These are phyloP conservation scores for Notocelia uddmanniana DNA, from an alignment of 2,888 invertebrate genomes.

Conservation along the genomic window DNA sequence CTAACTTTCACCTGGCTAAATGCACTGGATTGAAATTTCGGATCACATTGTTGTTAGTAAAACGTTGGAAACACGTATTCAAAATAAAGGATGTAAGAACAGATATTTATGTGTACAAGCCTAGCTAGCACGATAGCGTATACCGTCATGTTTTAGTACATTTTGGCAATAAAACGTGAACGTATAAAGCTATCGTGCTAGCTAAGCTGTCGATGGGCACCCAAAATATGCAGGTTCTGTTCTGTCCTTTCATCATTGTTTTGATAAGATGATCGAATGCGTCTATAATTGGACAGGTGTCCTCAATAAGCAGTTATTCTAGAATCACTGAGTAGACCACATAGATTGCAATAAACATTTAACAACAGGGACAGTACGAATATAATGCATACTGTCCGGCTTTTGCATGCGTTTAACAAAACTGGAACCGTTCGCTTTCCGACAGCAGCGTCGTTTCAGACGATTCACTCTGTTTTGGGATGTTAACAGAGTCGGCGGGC, in stretches of 20 bases:
- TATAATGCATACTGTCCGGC: constrained; percentile 11
- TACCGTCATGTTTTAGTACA: too few relatives aligned
- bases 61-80: constrained; percentile 4
- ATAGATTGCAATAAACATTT: constrained; percentile 18
- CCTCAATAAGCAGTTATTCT: not conserved
- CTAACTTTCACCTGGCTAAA: constrained; percentile 64
- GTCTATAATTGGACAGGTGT: not conserved
- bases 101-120: constrained; percentile 6
- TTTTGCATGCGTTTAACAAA: constrained; percentile 39
- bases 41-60: constrained; percentile 33
- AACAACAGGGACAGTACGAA: not conserved
- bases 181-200: too few relatives aligned
- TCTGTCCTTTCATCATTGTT: not conserved
- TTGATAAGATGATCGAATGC: too few relatives aligned
- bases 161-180: too few relatives aligned
- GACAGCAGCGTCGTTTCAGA: constrained; percentile 7
- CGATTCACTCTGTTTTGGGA: constrained; percentile 36
- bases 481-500: constrained; percentile 51
- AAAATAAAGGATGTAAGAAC: constrained; percentile 1
- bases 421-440: constrained; percentile 29
- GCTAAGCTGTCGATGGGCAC: not conserved
- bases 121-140: too few relatives aligned
- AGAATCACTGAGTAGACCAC: constrained; percentile 23
- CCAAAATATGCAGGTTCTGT: not conserved
- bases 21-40: constrained; percentile 55